Conservation (phyloP, 2,888 invertebrate species). For the Platynereis dumerilii region DNA sequence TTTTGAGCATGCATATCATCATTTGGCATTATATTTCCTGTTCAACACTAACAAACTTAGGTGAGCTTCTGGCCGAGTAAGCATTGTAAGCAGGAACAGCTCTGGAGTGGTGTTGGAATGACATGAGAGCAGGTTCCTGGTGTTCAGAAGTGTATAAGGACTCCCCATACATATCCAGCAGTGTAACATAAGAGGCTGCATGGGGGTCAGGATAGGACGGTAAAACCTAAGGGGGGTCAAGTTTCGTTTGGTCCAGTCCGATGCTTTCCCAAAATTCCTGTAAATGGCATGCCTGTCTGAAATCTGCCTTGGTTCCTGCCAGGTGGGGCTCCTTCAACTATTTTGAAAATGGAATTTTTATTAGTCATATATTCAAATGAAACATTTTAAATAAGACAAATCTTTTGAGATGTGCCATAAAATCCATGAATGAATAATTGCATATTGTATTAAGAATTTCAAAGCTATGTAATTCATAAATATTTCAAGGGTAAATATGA, state of each 20-base stretch:
- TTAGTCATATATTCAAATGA: no score
- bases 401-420: no score
- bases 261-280: slow-evolving; percentile 42
- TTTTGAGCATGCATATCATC: no score
- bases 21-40: no score
- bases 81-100: slow-evolving; percentile 55
- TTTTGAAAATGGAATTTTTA: no score
- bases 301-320: slow-evolving; percentile 51
- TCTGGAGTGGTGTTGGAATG: slow-evolving; percentile 46
- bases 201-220: slow-evolving; percentile 48
- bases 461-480: no score
- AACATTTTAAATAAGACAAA: no score
- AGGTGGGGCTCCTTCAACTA: slow-evolving; percentile 50
- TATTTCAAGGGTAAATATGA: no score
- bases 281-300: slow-evolving; percentile 44
- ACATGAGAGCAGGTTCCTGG: slow-evolving; percentile 45
- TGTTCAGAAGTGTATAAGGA: slow-evolving; percentile 41
- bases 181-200: slow-evolving; percentile 32
- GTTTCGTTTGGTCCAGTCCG: slow-evolving; percentile 51
- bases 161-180: slow-evolving; percentile 38
- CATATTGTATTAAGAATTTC: no score
- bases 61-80: slow-evolving; percentile 49
- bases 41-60: slow-evolving; percentile 32
- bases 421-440: no score
- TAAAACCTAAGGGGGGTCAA: slow-evolving; percentile 53